Evolutionary conservation across 2,888 invertebrate genomes (phyloP).

Genomic region (Balanococcus diminutus): DNA sequence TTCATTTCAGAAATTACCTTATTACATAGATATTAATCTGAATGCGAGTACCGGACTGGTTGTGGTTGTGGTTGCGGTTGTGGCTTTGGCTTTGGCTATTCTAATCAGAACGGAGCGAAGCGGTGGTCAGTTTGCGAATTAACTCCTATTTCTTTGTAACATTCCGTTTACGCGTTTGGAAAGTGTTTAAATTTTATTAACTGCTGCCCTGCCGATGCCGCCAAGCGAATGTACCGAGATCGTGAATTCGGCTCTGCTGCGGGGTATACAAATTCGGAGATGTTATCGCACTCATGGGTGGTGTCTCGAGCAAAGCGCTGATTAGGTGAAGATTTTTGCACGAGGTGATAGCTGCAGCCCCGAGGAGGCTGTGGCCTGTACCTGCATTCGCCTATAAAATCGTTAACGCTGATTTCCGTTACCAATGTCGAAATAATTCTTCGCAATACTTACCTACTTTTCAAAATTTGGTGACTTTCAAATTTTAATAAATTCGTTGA

Average conservation of each 20-base stretch:
- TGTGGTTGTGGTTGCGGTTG: neutral
- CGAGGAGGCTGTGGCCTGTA: neutral
- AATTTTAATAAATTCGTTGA: no score
- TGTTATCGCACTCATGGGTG: neutral
- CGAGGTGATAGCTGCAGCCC: neutral
- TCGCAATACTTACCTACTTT: no score
- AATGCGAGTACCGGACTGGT: neutral
- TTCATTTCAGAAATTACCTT: conserved; percentile 24
- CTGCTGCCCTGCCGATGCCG: neutral
- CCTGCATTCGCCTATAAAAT: no score
- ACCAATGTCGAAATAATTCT: no score
- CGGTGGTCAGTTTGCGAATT: conserved; percentile 3
- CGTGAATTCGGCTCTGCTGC: neutral
- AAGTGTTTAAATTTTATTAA: conserved; percentile 21
- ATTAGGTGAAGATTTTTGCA: neutral
- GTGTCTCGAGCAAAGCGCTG: neutral
- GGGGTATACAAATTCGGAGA: neutral
- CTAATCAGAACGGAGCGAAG: no score
- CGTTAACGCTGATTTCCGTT: no score
- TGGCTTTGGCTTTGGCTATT: neutral
- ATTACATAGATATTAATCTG: conserved; percentile 37
- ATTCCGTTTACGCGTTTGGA: conserved; percentile 2
- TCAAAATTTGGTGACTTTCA: no score
- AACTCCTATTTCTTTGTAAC: conserved; percentile 22
- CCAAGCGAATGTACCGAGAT: neutral